Evolutionary conservation across 2,888 invertebrate genomes (phyloP).

Genomic region (Ditylenchus weischeri): DNA sequence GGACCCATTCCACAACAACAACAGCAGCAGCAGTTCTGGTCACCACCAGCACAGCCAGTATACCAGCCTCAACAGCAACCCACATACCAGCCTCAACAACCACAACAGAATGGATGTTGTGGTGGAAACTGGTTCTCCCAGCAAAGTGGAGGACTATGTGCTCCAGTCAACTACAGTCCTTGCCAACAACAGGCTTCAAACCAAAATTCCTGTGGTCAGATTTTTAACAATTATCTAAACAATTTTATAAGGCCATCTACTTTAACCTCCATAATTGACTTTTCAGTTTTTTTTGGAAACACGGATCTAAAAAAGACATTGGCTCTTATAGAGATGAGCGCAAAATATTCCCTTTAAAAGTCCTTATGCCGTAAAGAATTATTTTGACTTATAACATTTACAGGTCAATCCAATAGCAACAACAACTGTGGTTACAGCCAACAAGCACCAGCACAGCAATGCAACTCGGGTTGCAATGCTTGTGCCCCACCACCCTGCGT

Average conservation of each 20-base stretch:
- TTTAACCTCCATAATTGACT: no score
- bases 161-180: slow-evolving; percentile 17
- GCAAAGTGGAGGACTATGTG: slow-evolving; percentile 6
- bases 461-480: slow-evolving; percentile 1
- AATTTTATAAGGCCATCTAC: no score
- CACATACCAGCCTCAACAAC: neutral
- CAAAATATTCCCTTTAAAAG: no score
- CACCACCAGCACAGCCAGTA: neutral
- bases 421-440: no score
- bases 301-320: no score
- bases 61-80: neutral
- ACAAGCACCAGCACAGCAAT: neutral
- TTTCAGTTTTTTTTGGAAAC: no score
- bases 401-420: neutral
- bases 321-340: no score
- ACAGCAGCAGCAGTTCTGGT: neutral
- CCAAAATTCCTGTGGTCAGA: neutral
- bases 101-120: slow-evolving; percentile 14
- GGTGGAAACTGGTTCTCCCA: slow-evolving; percentile 17
- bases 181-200: slow-evolving; percentile 6
- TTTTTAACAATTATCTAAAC: no score
- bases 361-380: no score
- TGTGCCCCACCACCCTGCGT: slow-evolving; percentile 4
- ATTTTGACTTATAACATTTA: neutral
- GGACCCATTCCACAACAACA: neutral